phyloP scores from a whole-genome alignment of 2,888 invertebrate species.

The Spodoptera exigua region DNA sequence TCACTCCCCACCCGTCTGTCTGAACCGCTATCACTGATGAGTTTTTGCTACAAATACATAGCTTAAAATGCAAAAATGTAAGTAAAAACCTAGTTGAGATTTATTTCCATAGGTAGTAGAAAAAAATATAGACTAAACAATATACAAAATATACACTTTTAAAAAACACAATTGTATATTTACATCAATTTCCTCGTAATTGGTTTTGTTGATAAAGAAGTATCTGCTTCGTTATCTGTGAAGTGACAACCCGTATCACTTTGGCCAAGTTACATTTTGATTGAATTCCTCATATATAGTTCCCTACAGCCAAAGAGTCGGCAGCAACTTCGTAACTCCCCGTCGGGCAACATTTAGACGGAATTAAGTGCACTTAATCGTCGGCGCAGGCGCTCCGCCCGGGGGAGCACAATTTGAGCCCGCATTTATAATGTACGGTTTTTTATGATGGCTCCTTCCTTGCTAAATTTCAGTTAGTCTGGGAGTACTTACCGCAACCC shows the following conservation, averaged over 20 bases:
- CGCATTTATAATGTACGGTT: conserved; percentile 75
- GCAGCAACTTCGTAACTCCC: conserved; percentile 69
- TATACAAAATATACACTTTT: conserved; percentile 5
- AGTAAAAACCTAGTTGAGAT: conserved; percentile 35
- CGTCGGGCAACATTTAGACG: conserved; percentile 82
- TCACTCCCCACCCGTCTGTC: conserved; percentile 31
- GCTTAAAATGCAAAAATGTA: conserved; percentile 37
- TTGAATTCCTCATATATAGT: conserved; percentile 47
- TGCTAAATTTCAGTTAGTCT: conserved; percentile 69
- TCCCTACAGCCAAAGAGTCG: conserved; percentile 52
- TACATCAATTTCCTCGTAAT: conserved; percentile 15
- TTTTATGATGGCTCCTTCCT: conserved; percentile 69
- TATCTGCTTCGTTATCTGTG: conserved; percentile 19
- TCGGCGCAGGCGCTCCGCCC: conserved; percentile 78
- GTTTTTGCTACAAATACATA: conserved; percentile 32
- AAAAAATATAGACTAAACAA: conserved; percentile 14
- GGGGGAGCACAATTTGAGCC: conserved; percentile 74
- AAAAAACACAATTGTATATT: conserved; percentile 21
- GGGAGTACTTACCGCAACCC: conserved; percentile 56
- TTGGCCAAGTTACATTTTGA: conserved; percentile 43
- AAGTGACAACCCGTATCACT: conserved; percentile 44
- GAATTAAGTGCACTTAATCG: conserved; percentile 87
- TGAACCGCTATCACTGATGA: conserved; percentile 36
- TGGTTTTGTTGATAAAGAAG: conserved; percentile 29
- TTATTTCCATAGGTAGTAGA: conserved; percentile 17